phyloP scores from a whole-genome alignment of 2,888 invertebrate genomes.

The Lasioglossum morio region DNA sequence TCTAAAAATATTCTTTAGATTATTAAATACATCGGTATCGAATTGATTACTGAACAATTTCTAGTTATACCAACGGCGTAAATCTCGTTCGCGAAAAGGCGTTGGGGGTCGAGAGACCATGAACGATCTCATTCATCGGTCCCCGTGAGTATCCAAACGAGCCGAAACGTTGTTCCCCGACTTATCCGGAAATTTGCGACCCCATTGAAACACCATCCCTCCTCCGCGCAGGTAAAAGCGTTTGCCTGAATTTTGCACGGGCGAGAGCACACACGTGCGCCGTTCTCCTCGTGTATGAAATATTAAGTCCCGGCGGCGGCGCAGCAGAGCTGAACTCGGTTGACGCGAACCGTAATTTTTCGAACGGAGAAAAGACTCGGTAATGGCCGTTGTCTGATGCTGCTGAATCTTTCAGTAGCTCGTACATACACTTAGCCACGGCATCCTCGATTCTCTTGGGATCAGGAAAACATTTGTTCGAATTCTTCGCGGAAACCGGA shows the following conservation, averaged over 20 bases:
- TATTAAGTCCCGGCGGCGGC: slow-evolving; percentile 9
- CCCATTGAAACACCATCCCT: neutral
- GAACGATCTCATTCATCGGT: slow-evolving; percentile 1
- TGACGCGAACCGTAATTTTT: slow-evolving; percentile 31
- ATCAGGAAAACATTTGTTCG: neutral
- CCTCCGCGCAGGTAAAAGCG: slow-evolving; percentile 20
- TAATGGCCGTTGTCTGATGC: neutral
- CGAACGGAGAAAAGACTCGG: slow-evolving; percentile 11
- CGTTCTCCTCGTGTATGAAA: slow-evolving; percentile 14
- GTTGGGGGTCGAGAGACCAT: neutral
- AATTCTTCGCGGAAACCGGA: neutral
- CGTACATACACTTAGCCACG: neutral
- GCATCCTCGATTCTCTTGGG: neutral
- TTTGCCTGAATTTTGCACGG: slow-evolving; percentile 35
- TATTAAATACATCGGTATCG: no score
- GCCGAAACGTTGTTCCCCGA: neutral
- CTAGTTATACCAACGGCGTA: no score
- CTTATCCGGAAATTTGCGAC: neutral
- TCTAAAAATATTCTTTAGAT: no score
- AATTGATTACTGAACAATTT: no score
- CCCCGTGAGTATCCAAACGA: neutral
- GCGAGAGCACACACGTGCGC: neutral
- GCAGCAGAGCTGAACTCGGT: neutral
- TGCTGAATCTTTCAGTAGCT: neutral
- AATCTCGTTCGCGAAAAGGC: neutral